phyloP scores from a whole-genome alignment of 2,113 vertebrate genomes.

The Cephalopterus ornatus region DNA sequence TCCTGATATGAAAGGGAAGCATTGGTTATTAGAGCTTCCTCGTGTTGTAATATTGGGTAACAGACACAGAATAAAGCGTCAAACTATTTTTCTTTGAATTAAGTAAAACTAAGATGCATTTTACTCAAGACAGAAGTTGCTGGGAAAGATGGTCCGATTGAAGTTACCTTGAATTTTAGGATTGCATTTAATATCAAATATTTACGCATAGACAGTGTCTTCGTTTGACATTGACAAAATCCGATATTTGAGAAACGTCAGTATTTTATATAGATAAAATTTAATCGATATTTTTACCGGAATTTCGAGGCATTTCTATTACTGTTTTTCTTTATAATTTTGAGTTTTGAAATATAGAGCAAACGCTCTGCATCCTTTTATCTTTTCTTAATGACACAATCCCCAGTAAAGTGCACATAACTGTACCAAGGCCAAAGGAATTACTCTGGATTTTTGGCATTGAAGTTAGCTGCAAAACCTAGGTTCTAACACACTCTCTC shows the following conservation, averaged over 20 bases:
- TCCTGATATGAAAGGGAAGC: background rate
- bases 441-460: background rate
- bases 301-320: background rate
- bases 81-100: background rate
- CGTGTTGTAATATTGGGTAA: no score
- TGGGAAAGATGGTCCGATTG: background rate
- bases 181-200: background rate
- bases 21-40: background rate
- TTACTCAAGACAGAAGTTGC: background rate
- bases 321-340: background rate
- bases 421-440: background rate
- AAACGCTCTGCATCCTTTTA: background rate
- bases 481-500: background rate
- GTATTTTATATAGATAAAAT: background rate
- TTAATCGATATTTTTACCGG: background rate
- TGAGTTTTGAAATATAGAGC: background rate
- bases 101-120: background rate
- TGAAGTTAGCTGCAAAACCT: background rate
- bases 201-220: background rate
- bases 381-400: background rate
- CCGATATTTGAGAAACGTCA: background rate
- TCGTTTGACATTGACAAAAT: background rate
- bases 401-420: rapidly evolving
- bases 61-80: background rate
- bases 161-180: background rate